Conservation (phyloP, 2,888 invertebrate genomes). For the Thumatha senex region DNA sequence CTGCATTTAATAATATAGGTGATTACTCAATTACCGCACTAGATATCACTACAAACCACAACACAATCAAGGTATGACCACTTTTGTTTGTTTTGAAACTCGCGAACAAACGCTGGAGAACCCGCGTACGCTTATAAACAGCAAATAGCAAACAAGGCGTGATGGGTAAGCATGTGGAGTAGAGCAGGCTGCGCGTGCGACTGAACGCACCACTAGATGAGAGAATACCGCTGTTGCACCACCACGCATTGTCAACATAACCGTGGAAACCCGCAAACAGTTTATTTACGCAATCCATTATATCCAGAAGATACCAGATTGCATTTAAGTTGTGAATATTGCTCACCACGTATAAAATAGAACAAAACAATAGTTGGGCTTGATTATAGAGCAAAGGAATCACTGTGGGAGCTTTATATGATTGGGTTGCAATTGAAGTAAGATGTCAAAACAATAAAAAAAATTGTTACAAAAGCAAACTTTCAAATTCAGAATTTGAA, state of each 20-base stretch:
- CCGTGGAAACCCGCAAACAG: conserved; percentile 72
- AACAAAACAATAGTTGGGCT: conserved; percentile 46
- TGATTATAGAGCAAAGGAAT: conserved; percentile 28
- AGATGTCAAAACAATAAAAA: neutral
- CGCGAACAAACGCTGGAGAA: conserved; percentile 9
- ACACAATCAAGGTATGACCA: conserved; percentile 32
- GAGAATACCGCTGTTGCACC: conserved; percentile 72
- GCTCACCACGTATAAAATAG: conserved; percentile 48
- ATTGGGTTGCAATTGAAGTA: conserved; percentile 5
- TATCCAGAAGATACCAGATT: conserved; percentile 70
- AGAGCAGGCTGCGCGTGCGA: conserved; percentile 69
- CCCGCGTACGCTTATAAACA: conserved; percentile 4
- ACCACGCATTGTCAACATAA: conserved; percentile 73
- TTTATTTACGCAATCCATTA: conserved; percentile 75
- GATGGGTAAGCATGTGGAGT: conserved; percentile 53
- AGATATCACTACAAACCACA: conserved; percentile 29
- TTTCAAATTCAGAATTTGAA: no score
- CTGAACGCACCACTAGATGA: conserved; percentile 55
- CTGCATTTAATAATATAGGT: conserved; percentile 31
- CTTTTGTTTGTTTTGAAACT: conserved; percentile 30
- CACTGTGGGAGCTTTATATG: conserved; percentile 27
- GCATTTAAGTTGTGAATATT: conserved; percentile 59
- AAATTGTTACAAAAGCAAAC: neutral
- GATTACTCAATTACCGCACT: conserved; percentile 15
- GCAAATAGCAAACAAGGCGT: conserved; percentile 41